Percentiles rank a stretch among this genome's conserved stretches.
These are phyloP conservation scores for Nothura maculosa DNA, from an alignment of 2,797 vertebrate species.

Conservation along the genomic window DNA sequence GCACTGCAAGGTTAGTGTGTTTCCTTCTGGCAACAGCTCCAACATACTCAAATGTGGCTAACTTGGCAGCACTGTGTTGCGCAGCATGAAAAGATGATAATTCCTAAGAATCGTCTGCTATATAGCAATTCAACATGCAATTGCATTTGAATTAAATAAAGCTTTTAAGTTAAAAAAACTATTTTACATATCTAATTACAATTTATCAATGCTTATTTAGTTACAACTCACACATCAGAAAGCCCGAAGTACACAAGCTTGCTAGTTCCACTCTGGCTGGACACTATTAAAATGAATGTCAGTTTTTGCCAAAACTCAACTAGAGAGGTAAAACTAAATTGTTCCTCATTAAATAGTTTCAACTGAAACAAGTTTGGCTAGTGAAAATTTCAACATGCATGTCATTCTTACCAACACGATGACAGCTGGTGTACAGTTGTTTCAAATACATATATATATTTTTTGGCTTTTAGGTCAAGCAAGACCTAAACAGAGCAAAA, in stretches of 20 bases:
- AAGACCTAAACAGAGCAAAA: neutral
- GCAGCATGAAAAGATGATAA: fast-evolving
- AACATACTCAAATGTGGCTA: neutral
- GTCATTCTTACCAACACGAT: neutral
- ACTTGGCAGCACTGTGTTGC: fast-evolving
- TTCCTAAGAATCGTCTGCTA: neutral
- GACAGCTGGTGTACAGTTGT: neutral
- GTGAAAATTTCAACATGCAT: neutral
- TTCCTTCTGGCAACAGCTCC: neutral
- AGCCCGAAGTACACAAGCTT: neutral
- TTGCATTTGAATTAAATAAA: constrained; percentile 1
- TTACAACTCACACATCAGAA: neutral
- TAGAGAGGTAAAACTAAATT: neutral
- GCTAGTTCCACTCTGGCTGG: neutral
- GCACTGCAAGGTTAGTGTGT: fast-evolving
- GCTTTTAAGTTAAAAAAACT: neutral
- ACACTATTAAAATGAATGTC: neutral
- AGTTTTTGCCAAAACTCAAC: neutral
- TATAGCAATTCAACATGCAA: neutral
- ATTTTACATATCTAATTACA: neutral
- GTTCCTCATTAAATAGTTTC: constrained; percentile 31
- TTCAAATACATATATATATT: neutral
- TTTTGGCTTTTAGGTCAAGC: neutral
- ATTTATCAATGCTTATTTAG: neutral
- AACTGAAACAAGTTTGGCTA: neutral